Evolutionary conservation across 2,888 invertebrate genomes (phyloP).

Genomic region (Thymelicus sylvestris): DNA sequence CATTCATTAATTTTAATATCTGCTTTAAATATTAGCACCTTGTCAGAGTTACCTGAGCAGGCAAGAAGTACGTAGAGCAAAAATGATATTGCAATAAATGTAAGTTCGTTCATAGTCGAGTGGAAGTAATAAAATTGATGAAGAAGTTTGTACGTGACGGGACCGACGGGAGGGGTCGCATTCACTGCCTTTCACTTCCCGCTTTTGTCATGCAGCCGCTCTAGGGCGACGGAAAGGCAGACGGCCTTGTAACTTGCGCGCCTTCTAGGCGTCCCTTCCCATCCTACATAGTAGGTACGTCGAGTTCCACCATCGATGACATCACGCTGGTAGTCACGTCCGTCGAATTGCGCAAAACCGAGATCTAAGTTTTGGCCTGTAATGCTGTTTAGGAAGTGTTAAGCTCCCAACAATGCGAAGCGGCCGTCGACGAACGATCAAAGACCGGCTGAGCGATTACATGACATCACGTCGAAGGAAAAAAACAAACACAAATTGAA

Average conservation of each 20-base stretch:
- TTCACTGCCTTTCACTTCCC: slow-evolving; percentile 85
- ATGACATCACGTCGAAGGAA: slow-evolving; percentile 72
- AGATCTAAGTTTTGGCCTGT: slow-evolving; percentile 45
- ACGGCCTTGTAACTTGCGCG: slow-evolving; percentile 77
- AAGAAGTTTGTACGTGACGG: slow-evolving; percentile 53
- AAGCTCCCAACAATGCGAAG: slow-evolving; percentile 31
- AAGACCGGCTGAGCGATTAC: slow-evolving; percentile 61
- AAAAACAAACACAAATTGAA: slow-evolving; percentile 66
- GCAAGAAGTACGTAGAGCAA: not conserved
- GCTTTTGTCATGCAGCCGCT: slow-evolving; percentile 79
- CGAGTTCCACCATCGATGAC: slow-evolving; percentile 51
- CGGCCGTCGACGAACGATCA: slow-evolving; percentile 45
- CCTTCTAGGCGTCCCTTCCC: slow-evolving; percentile 75
- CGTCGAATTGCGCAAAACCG: slow-evolving; percentile 47
- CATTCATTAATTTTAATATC: slow-evolving; percentile 15
- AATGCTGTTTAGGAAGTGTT: slow-evolving; percentile 50
- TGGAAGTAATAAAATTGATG: slow-evolving; percentile 39
- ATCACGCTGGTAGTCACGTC: slow-evolving; percentile 48
- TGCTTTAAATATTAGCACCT: slow-evolving; percentile 26
- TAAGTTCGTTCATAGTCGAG: not conserved
- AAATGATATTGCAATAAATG: slow-evolving; percentile 7
- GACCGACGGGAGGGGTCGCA: slow-evolving; percentile 73
- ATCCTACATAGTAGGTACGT: slow-evolving; percentile 56
- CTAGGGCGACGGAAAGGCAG: slow-evolving; percentile 77
- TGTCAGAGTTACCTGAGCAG: slow-evolving; percentile 15